These are phyloP conservation scores for Cairina moschata DNA, from an alignment of 2,113 vertebrate species.

Conservation along the genomic window DNA sequence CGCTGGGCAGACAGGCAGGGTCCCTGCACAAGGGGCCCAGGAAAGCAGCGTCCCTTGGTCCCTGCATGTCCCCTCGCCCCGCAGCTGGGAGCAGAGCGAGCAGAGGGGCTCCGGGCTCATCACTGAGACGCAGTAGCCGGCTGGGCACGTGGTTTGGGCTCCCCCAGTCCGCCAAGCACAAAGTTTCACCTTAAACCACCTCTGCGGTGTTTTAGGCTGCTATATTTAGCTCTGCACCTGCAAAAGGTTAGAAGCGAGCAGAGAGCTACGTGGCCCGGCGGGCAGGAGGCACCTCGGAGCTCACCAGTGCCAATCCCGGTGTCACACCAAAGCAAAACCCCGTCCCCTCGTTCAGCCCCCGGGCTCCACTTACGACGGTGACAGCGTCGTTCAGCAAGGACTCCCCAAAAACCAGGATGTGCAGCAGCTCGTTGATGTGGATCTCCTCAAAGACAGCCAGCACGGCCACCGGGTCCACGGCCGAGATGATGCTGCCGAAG, in stretches of 20 bases:
- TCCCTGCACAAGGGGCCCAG: not conserved
- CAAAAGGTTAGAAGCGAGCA: not conserved
- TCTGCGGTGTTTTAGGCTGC: not conserved
- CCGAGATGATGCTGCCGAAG: constrained; percentile 94
- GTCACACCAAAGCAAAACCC: fast-evolving
- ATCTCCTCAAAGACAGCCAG: constrained; percentile 98
- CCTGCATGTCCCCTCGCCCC: not conserved
- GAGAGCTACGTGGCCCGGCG: not conserved
- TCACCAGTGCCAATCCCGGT: not conserved
- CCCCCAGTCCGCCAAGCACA: not conserved
- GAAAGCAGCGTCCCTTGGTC: not conserved
- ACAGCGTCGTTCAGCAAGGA: constrained; percentile 97
- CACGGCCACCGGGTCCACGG: constrained; percentile 96
- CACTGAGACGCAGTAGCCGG: not conserved
- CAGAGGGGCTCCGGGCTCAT: not conserved
- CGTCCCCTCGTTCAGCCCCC: fast-evolving
- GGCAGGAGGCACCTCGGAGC: not conserved
- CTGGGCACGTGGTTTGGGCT: fast-evolving
- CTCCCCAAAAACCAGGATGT: constrained; percentile 97
- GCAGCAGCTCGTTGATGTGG: constrained; percentile 97
- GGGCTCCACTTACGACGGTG: constrained; percentile 87
- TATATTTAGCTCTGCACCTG: not conserved
- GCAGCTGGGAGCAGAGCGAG: not conserved
- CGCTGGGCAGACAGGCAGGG: not conserved
- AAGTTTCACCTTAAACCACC: not conserved